phyloP scores from a whole-genome alignment of 1,140 invertebrate genomes.

The Coptotermes formosanus region DNA sequence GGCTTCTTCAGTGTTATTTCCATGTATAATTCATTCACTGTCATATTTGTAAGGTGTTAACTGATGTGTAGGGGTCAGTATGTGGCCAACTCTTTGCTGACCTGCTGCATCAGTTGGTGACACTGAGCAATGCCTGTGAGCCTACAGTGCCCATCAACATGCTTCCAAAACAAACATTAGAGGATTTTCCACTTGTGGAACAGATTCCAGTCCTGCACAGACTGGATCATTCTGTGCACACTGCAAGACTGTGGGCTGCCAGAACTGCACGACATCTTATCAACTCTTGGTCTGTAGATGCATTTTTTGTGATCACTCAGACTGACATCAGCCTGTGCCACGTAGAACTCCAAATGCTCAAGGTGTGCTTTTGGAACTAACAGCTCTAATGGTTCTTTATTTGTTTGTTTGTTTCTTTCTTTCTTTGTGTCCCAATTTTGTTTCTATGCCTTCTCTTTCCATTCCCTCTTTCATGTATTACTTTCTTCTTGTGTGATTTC shows the following conservation, averaged over 20 bases:
- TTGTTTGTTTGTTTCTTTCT: no score
- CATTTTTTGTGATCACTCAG: conserved; percentile 59
- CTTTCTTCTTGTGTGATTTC: no score
- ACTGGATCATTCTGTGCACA: conserved; percentile 76
- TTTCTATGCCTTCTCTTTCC: no score
- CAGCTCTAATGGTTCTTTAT: no score
- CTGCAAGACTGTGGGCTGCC: conserved; percentile 68
- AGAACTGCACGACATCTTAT: conserved; percentile 66
- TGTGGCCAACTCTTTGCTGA: conserved; percentile 61
- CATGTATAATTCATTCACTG: no score
- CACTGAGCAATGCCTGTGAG: conserved; percentile 66
- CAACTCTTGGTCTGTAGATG: conserved; percentile 69
- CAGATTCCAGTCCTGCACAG: conserved; percentile 76
- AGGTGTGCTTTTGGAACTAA: background rate
- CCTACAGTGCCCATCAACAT: conserved; percentile 61
- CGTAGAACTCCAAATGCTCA: conserved; percentile 20
- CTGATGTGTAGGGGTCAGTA: conserved; percentile 37
- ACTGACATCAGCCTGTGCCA: conserved; percentile 66
- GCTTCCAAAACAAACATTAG: conserved; percentile 42
- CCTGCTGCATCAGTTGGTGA: conserved; percentile 61
- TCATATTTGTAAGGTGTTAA: background rate
- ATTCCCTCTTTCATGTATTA: no score
- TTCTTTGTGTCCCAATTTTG: no score
- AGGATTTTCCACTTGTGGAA: conserved; percentile 71
- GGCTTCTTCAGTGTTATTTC: no score